Evolutionary conservation across 2,113 vertebrate species (phyloP).

Genomic region (Amia ocellicauda): DNA sequence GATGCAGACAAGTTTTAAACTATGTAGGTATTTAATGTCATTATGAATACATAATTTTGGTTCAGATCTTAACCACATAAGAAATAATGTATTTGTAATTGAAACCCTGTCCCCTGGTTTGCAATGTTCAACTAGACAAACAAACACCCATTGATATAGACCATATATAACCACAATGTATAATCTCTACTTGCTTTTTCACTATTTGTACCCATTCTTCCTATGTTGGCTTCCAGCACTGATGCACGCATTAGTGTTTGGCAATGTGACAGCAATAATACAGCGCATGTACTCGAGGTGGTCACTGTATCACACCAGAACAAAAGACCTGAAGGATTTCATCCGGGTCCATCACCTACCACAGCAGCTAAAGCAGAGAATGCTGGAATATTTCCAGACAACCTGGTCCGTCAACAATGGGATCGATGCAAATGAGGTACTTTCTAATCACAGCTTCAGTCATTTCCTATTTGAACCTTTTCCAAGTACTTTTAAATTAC

Average conservation of each 20-base stretch:
- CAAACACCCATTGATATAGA: too few relatives aligned
- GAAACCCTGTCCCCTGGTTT: too few relatives aligned
- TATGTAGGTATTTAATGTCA: too few relatives aligned
- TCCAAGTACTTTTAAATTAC: neutral
- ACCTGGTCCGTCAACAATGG: slow-evolving; percentile 99
- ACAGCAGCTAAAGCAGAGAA: slow-evolving; percentile 94
- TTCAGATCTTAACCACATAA: too few relatives aligned
- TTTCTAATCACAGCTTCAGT: neutral
- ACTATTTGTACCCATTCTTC: neutral
- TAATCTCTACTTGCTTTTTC: neutral
- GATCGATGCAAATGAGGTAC: slow-evolving; percentile 96
- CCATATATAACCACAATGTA: too few relatives aligned
- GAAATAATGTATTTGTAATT: too few relatives aligned
- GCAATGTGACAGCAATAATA: slow-evolving; percentile 97
- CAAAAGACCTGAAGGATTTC: slow-evolving; percentile 96
- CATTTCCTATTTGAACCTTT: neutral
- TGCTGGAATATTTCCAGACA: slow-evolving; percentile 98
- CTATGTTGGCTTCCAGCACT: slow-evolving; percentile 64
- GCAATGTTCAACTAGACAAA: too few relatives aligned
- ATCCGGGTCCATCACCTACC: slow-evolving; percentile 94
- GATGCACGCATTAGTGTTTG: slow-evolving; percentile 97
- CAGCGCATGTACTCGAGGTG: slow-evolving; percentile 97
- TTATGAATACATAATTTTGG: too few relatives aligned
- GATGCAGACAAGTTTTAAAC: too few relatives aligned
- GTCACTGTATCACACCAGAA: slow-evolving; percentile 97